A percentile compares a stretch with the other conserved stretches of the same genome.
Evolutionary conservation across 2,888 invertebrate species (phyloP).

Genomic region (Antheraea assamensis): DNA sequence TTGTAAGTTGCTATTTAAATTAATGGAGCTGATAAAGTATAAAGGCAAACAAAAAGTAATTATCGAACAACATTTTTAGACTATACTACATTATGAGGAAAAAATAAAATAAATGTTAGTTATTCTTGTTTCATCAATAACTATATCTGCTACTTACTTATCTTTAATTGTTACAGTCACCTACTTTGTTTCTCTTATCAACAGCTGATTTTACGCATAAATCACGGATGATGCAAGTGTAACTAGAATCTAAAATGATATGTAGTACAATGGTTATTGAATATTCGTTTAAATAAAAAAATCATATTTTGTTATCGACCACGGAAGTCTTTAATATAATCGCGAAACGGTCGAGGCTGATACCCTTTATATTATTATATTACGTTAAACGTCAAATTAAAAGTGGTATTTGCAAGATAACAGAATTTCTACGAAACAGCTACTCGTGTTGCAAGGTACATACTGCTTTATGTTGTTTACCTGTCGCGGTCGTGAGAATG

Average conservation of each 20-base stretch:
- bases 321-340: not conserved
- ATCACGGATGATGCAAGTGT: slow-evolving; percentile 3
- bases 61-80: not conserved
- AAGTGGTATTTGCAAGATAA: not conserved
- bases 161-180: not conserved
- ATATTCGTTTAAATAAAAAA: not conserved
- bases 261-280: not conserved
- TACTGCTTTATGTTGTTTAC: not conserved
- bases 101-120: not conserved
- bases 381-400: not conserved
- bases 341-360: not conserved
- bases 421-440: not conserved
- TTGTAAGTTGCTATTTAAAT: no score
- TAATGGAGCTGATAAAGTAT: not conserved
- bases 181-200: slow-evolving; percentile 11
- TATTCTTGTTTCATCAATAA: not conserved
- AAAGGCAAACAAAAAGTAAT: not conserved
- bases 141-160: not conserved
- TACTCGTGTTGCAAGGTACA: not conserved
- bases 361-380: not conserved
- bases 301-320: not conserved
- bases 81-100: not conserved
- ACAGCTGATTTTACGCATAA: slow-evolving; percentile 8
- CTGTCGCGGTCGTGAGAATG: not conserved
- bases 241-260: not conserved